Percentiles rank a stretch among this genome's conserved stretches.
Conservation (phyloP, 37 sponge, comb jelly and placozoan genomes). For the Haliclona indistincta region DNA sequence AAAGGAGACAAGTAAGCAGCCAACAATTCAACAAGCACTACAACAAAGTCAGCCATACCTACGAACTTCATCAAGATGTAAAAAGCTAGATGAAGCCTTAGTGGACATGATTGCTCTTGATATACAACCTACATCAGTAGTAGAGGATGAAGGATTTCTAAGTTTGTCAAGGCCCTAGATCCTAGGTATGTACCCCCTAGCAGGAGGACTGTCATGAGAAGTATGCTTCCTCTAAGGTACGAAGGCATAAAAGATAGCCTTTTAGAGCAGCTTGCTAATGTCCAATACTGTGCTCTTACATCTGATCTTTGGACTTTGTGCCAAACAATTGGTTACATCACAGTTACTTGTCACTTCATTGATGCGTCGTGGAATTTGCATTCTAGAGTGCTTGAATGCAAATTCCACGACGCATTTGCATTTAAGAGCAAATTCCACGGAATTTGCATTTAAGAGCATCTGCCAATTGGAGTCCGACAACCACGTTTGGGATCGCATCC, state of each 20-base stretch:
- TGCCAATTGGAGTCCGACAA: too few relatives aligned
- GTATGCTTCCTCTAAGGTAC: too few relatives aligned
- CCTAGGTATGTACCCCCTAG: not conserved
- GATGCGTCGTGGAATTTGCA: not conserved
- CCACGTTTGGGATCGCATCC: too few relatives aligned
- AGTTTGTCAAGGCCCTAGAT: slow-evolving; percentile 5
- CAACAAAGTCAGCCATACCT: not conserved
- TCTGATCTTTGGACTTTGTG: not conserved
- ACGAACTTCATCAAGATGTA: not conserved
- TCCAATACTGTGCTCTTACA: not conserved
- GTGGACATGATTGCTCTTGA: not conserved
- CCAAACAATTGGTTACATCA: not conserved
- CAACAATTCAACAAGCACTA: not conserved
- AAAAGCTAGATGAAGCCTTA: not conserved
- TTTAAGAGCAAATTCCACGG: too few relatives aligned
- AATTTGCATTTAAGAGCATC: too few relatives aligned
- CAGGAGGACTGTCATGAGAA: not conserved
- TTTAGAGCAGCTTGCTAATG: not conserved
- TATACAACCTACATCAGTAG: not conserved
- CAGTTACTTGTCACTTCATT: slow-evolving; percentile 4
- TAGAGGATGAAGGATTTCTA: not conserved
- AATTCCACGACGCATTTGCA: too few relatives aligned
- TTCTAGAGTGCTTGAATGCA: not conserved
- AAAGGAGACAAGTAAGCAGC: not conserved
- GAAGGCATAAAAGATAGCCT: too few relatives aligned